Base-by-base conservation (phyloP, 2,113 vertebrate species). In the Prolemur simus region DNA sequence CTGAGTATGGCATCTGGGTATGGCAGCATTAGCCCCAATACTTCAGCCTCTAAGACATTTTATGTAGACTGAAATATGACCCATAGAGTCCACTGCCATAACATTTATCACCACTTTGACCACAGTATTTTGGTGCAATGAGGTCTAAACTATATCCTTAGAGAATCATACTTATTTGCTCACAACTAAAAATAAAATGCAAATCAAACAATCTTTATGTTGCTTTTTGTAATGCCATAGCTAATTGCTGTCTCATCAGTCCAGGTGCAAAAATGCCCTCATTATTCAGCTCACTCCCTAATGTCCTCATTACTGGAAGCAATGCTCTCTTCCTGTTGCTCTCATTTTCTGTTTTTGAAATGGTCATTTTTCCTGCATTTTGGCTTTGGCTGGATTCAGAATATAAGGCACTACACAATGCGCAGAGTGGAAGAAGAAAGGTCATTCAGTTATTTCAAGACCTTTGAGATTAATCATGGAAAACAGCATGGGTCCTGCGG, bases 281-380 rank as follows among this genome's bases (percentile, higher is more conserved):
- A 1, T 91, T 63, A 37, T 87, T 77, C 21, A 5, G 9, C 73
- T 64, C 78, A 45, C 5, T 63, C 69, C 90, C 81, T n/a, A 27
- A 76, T 77, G 84, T 90, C 63, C 82, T 89, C 74, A 54, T 84
- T 76, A 81, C 45, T 52, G 54, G 58, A 92, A 89, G 58, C 2
- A 27, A 39, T 1, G 14, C 45, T 88, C 1, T 96, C 34, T 82
- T 94, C 45, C n/a, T 17, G 1, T 49, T 17, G 64, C 32, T 73
- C 60, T 93, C 58, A 95, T 95, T 95, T 97, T 85, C 91, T 66
- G 49, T 78, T 71, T 97, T 93, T 47, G 17, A 87, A 87, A 74
- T 74, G 32, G 71, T 56, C 81, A 52, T 87, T 87, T 81, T 23
- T 18, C 45, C 80, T 56, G 73, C 6, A n/a, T 86, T 91, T 94